Percentiles rank a stretch among this genome's conserved stretches.
These are phyloP conservation scores for Ericerus pela DNA, from an alignment of 1,140 invertebrate genomes.

Conservation along the genomic window DNA sequence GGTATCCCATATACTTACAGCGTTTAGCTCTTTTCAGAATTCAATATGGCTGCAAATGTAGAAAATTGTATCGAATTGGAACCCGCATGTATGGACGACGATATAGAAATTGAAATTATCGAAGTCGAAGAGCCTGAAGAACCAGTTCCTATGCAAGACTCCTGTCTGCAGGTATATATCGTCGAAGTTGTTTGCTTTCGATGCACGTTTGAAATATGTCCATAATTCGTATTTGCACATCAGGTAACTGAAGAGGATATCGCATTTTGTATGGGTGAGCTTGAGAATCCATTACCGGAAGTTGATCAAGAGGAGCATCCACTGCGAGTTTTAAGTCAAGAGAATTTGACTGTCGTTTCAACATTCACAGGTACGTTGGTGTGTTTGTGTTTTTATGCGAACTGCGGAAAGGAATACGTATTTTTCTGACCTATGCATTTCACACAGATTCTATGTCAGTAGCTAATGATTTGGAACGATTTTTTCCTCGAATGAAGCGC, in stretches of 20 bases:
- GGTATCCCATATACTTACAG: too few species aligned
- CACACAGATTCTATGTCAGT: conserved; percentile 54
- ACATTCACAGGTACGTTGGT: conserved; percentile 49
- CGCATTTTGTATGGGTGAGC: conserved; percentile 61
- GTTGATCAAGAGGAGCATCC: conserved; percentile 64
- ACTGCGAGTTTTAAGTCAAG: conserved; percentile 68
- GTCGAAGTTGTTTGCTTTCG: background rate
- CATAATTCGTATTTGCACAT: background rate
- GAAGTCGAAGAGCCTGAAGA: conserved; percentile 64
- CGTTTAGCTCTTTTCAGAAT: too few species aligned
- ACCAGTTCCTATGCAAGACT: conserved; percentile 65
- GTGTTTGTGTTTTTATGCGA: too few species aligned
- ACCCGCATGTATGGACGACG: too few species aligned
- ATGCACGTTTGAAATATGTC: background rate
- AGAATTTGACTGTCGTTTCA: conserved; percentile 75
- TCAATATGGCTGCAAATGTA: too few species aligned
- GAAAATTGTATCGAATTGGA: too few species aligned
- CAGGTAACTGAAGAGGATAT: conserved; percentile 81
- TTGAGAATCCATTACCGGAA: conserved; percentile 49
- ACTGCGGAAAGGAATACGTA: too few species aligned
- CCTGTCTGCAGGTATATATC: conserved; percentile 47
- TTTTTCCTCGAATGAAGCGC: conserved; percentile 26
- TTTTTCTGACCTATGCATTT: background rate
- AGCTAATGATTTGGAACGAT: conserved; percentile 53
- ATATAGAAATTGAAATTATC: conserved; percentile 65